Evolutionary conservation across 2,797 vertebrate genomes (phyloP).

Genomic region (Nothura maculosa): DNA sequence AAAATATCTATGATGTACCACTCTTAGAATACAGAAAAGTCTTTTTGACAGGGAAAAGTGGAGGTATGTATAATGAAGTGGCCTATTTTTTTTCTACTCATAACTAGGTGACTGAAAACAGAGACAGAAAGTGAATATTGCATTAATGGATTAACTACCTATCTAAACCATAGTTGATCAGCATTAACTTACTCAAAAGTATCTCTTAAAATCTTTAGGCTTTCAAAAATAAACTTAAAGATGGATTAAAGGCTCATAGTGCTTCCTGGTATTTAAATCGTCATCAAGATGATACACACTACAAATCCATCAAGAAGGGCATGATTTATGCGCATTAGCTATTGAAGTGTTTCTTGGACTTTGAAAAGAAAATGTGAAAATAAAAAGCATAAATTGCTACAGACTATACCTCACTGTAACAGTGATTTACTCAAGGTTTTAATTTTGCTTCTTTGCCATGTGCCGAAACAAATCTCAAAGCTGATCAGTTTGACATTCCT

Average conservation of each 20-base stretch:
- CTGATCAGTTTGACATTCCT: neutral
- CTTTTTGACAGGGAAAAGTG: neutral
- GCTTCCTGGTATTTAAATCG: conserved; percentile 13
- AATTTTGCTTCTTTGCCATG: neutral
- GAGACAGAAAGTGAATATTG: neutral
- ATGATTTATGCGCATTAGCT: conserved; percentile 42
- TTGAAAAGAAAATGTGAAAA: neutral
- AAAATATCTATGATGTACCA: neutral
- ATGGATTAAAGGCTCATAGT: neutral
- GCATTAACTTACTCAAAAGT: neutral
- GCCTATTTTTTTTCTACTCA: neutral
- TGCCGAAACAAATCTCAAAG: neutral
- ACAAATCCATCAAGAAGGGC: neutral
- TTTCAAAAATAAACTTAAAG: neutral
- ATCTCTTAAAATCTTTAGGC: neutral
- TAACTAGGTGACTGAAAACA: neutral
- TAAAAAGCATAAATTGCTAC: conserved; percentile 20
- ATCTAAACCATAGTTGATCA: neutral
- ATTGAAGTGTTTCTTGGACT: conserved; percentile 22
- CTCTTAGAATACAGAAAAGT: neutral
- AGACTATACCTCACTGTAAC: neutral
- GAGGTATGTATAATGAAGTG: neutral
- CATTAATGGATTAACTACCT: neutral
- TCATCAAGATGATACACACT: neutral
- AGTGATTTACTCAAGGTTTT: neutral